phyloP scores from a whole-genome alignment of 37 sponge, comb jelly and placozoan species.

The Tethya wilhelma region DNA sequence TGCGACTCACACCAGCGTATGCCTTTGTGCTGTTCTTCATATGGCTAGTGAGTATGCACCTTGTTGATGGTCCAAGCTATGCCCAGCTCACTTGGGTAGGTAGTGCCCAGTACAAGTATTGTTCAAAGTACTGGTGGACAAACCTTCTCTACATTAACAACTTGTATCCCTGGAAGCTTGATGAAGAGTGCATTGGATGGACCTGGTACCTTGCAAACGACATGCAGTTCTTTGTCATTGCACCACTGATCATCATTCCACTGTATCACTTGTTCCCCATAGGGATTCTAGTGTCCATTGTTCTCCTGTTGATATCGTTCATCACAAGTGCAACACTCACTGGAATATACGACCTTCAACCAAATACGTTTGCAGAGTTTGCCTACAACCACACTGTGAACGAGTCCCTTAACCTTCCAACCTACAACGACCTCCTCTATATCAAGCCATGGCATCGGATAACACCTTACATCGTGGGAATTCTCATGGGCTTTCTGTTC shows the following conservation, averaged over 20 bases:
- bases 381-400: not conserved
- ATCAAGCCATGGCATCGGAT: constrained; percentile 77
- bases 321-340: constrained; percentile 40
- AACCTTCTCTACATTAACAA: constrained; percentile 92
- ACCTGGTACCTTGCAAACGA: constrained; percentile 90
- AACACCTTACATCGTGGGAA: constrained; percentile 85
- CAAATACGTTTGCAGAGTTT: constrained; percentile 10
- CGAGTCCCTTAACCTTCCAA: not conserved
- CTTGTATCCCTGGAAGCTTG: constrained; percentile 68
- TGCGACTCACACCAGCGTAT: constrained; percentile 79
- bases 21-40: constrained; percentile 68
- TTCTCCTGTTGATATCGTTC: constrained; percentile 10
- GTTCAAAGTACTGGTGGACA: constrained; percentile 94
- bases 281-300: constrained; percentile 19
- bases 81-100: not conserved
- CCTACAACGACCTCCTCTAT: constrained; percentile 27
- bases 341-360: constrained; percentile 46
- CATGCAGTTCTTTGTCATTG: constrained; percentile 87
- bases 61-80: constrained; percentile 12
- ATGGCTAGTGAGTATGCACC: constrained; percentile 47
- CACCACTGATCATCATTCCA: constrained; percentile 78
- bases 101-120: too few species aligned
- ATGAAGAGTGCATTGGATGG: constrained; percentile 80
- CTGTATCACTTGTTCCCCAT: constrained; percentile 54
- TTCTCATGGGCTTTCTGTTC: constrained; percentile 76